Conservation (phyloP, 2,888 invertebrate species). For the Orchestes rusci region DNA sequence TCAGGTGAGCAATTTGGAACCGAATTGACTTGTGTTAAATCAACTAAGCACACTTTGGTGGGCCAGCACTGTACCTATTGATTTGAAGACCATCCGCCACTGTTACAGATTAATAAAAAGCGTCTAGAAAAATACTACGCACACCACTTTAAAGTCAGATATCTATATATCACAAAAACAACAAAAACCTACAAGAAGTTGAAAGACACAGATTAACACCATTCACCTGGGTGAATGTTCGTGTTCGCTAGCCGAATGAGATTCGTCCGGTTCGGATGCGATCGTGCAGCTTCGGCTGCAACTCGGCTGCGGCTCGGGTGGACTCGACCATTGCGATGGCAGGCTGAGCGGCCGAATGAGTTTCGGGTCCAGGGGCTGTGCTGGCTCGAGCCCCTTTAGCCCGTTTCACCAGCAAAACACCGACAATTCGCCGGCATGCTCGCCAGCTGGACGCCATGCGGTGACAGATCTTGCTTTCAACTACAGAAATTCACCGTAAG, state of each 20-base stretch:
- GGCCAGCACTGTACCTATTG: too few species aligned
- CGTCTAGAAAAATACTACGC: constrained; percentile 23
- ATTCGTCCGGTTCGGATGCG: constrained; percentile 12
- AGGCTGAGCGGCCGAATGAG: constrained; percentile 27
- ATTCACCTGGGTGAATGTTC: too few species aligned
- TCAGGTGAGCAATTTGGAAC: constrained; percentile 7
- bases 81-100: constrained; percentile 12
- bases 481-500: too few species aligned
- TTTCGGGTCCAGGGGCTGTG: constrained; percentile 27
- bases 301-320: neutral
- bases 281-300: constrained; percentile 12
- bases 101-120: constrained; percentile 16
- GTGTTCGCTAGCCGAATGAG: too few species aligned
- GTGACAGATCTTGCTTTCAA: constrained; percentile 69
- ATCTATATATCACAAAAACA: constrained; percentile 23
- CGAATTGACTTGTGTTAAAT: constrained; percentile 13
- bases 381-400: constrained; percentile 36
- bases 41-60: too few species aligned
- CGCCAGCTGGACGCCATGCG: constrained; percentile 64
- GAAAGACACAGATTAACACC: too few species aligned
- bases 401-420: constrained; percentile 73
- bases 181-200: constrained; percentile 5
- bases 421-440: constrained; percentile 67
- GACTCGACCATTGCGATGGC: constrained; percentile 30
- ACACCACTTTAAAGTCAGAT: constrained; percentile 19